A percentile compares a stretch with the other conserved stretches of the same genome.
phyloP scores from a whole-genome alignment of 2,113 vertebrate species.

The Lepus europaeus region DNA sequence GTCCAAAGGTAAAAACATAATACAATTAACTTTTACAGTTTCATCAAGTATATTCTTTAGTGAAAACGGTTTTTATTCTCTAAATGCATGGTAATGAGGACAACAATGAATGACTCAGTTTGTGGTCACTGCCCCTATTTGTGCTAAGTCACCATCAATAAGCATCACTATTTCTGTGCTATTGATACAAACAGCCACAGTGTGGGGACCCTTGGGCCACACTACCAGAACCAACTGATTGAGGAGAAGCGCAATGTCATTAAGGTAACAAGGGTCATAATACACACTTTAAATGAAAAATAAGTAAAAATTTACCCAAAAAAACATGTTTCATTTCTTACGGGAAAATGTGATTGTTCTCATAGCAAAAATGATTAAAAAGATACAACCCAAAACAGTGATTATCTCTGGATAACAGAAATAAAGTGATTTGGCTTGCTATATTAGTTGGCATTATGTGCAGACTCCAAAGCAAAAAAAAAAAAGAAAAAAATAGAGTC shows the following conservation, averaged over 20 bases:
- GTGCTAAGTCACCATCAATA: not conserved
- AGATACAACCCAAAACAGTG: not conserved
- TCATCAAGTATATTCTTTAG: not conserved
- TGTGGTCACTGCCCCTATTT: not conserved
- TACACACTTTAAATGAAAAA: not conserved
- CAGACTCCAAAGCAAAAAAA: not conserved
- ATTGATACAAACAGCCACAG: not conserved
- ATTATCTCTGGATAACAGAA: not conserved
- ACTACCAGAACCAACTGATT: not conserved
- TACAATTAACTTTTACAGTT: not conserved
- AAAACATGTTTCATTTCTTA: not conserved
- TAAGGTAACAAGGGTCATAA: not conserved
- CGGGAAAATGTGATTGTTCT: not conserved
- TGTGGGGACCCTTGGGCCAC: not conserved
- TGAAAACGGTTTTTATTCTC: not conserved
- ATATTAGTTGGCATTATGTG: not conserved
- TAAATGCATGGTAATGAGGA: not conserved
- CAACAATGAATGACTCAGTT: not conserved
- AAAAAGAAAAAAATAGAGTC: not conserved
- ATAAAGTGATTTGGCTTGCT: not conserved
- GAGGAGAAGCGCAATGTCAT: not conserved
- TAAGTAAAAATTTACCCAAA: not conserved
- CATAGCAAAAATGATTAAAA: not conserved
- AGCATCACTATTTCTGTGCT: not conserved
- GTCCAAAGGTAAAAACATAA: not conserved